A percentile compares a stretch with the other conserved stretches of the same genome.
phyloP scores from a whole-genome alignment of 2,888 invertebrate species.

The Phaonia tiefii region DNA sequence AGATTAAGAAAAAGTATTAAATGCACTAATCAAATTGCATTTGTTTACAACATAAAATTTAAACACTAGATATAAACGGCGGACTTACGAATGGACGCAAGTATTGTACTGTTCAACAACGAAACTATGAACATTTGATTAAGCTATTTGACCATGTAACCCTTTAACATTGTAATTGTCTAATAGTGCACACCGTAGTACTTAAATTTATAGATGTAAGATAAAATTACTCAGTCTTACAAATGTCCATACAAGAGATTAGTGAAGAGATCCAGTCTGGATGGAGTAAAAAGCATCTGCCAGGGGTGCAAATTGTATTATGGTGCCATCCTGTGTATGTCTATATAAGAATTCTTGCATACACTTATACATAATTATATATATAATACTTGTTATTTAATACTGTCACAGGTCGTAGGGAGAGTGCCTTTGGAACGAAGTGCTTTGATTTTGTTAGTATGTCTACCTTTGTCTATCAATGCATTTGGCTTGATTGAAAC shows the following conservation, averaged over 20 bases:
- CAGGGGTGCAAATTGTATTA: slow-evolving; percentile 27
- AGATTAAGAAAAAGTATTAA: slow-evolving; percentile 34
- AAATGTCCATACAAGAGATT: neutral
- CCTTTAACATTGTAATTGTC: neutral
- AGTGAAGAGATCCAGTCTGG: neutral
- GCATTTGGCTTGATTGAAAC: too few species aligned
- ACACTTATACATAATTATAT: slow-evolving; percentile 10
- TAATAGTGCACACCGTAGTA: slow-evolving; percentile 38
- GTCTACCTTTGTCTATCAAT: too few species aligned
- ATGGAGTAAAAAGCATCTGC: too few species aligned
- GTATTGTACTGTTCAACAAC: slow-evolving; percentile 31
- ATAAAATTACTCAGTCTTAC: neutral
- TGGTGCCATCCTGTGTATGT: slow-evolving; percentile 50
- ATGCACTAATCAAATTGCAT: slow-evolving; percentile 16
- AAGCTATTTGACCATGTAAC: neutral
- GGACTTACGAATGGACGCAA: slow-evolving; percentile 4
- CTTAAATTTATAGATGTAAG: slow-evolving; percentile 34
- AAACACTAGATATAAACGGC: neutral
- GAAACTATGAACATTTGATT: slow-evolving; percentile 46
- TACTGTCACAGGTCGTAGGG: neutral
- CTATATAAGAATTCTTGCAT: slow-evolving; percentile 1
- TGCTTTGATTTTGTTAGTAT: slow-evolving; percentile 10
- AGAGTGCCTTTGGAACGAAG: slow-evolving; percentile 30
- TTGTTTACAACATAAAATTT: slow-evolving; percentile 8
- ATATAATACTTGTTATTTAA: neutral